Evolutionary conservation across 2,888 invertebrate species (phyloP).

Genomic region (Calliopum simillimum): DNA sequence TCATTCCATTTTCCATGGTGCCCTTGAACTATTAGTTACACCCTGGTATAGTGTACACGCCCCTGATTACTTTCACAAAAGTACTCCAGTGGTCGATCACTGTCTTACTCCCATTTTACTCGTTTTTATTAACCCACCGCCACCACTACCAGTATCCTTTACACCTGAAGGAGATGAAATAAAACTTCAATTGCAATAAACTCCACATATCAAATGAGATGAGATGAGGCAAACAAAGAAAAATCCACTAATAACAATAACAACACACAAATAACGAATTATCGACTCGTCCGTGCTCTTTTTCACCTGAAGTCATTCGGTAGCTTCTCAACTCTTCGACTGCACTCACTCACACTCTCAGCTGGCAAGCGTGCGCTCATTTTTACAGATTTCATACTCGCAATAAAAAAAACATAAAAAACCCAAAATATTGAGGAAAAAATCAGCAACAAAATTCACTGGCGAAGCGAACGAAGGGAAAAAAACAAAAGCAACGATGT

Average conservation of each 20-base stretch:
- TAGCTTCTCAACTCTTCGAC: no score
- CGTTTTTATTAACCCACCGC: no score
- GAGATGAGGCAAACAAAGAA: background rate
- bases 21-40: no score
- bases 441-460: slow-evolving; percentile 29
- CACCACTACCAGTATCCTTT: no score
- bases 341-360: slow-evolving; percentile 10
- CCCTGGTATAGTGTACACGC: no score
- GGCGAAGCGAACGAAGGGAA: slow-evolving; percentile 21
- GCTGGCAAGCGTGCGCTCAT: slow-evolving; percentile 12
- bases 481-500: background rate
- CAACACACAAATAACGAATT: slow-evolving; percentile 4
- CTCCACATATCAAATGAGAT: slow-evolving; percentile 19
- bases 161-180: no score
- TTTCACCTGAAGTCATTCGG: slow-evolving; percentile 16
- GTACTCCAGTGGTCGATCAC: no score
- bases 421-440: slow-evolving; percentile 22
- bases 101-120: no score
- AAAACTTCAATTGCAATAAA: slow-evolving; percentile 35
- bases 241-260: background rate
- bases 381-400: slow-evolving; percentile 18
- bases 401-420: slow-evolving; percentile 6
- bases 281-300: slow-evolving; percentile 23
- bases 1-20: no score
- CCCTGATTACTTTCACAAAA: no score